Conservation (phyloP, 2,113 vertebrate genomes). For the Mionectes macconnelli region DNA sequence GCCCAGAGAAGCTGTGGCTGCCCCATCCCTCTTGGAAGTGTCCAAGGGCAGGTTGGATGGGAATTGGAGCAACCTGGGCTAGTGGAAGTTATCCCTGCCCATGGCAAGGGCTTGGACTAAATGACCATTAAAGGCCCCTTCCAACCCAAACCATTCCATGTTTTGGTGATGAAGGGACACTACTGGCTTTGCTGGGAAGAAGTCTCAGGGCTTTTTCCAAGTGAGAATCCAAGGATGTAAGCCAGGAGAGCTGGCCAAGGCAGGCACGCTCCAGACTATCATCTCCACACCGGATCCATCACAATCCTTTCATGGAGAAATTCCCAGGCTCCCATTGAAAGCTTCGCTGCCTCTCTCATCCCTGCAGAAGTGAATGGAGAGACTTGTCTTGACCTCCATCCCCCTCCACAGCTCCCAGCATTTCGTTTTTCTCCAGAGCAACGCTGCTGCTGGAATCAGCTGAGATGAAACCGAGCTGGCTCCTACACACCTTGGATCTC, state of each 20-base stretch:
- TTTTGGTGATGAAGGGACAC: not conserved
- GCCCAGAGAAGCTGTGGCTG: not conserved
- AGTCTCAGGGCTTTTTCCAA: not conserved
- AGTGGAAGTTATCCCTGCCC: not conserved
- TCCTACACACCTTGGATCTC: constrained; percentile 63
- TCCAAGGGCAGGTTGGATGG: accelerated
- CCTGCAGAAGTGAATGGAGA: constrained; percentile 13
- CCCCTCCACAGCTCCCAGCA: not conserved
- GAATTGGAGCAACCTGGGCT: accelerated
- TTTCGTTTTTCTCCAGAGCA: not conserved
- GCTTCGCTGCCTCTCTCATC: not conserved
- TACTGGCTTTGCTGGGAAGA: not conserved
- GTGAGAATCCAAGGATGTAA: not conserved
- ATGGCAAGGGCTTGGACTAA: not conserved
- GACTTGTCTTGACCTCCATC: not conserved
- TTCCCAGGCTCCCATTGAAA: not conserved
- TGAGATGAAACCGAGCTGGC: not conserved
- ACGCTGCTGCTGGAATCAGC: not conserved
- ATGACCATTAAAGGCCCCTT: not conserved
- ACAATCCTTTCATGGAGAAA: not conserved
- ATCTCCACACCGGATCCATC: not conserved
- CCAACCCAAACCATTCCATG: not conserved
- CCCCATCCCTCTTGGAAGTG: not conserved
- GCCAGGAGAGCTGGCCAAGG: not conserved
- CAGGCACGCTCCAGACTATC: not conserved